Evolutionary conservation across 2,797 vertebrate species (phyloP), one percentile per base, ranked within the genome.

Genomic region (Schizopygopsis pylzovi): DNA sequence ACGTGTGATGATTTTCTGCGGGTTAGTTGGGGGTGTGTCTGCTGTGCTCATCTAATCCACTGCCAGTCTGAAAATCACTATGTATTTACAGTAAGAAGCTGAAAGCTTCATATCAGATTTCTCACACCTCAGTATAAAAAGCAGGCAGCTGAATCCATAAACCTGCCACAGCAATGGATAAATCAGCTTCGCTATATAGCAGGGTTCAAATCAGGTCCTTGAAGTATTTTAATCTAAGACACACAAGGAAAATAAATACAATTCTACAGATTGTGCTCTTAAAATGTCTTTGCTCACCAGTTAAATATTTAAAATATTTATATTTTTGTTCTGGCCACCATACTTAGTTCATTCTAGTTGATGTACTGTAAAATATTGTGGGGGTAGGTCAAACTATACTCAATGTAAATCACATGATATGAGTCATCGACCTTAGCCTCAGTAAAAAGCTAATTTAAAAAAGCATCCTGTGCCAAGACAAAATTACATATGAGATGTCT

Each of bases 11-110:
- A 52, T 81, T 73, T 73, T 61, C 13, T 39, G 71, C 6, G 71
- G 71, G 71, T 83, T 83, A 76, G 33, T 81, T 10, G 4, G 56
- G 45, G 49, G 84, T 72, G 84, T 85, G 84, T 85, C 77, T 81
- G 67, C 75, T 84, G 18, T 47, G 75, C 68, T 75, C 56, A n/a
- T 85, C 84, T 72, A 85, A 81, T 85, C 70, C 56, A 54, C 22
- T 65, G 65, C 49, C 49, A 25, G 76, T 59, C 78, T 85, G 84
- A 85, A 65, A 85, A 81, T 65, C 54, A 75, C 78, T 47, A 39
- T 83, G 83, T 85, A 61, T 79, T 72, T 79, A 81, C 28, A 81
- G 79, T 39, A 67, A 75, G 54, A 20, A 63, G 68, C 52, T 52
- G 4, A 63, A 65, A 20, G 22, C 56, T 72, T 41, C 39, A 71